phyloP scores from a whole-genome alignment of 2,797 vertebrate genomes.

The Gouania willdenowi region DNA sequence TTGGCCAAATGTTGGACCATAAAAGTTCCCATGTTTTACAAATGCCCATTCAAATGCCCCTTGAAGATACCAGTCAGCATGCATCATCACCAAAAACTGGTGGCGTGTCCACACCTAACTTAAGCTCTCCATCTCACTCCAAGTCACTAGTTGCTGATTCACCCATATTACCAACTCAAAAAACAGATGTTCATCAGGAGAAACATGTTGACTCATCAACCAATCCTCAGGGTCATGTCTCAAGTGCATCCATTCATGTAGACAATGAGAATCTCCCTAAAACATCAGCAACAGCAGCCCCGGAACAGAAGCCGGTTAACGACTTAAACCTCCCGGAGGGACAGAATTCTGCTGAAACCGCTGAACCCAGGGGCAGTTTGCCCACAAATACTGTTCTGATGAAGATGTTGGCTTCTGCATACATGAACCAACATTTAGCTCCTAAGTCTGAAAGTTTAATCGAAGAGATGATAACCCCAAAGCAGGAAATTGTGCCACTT shows the following conservation, averaged over 20 bases:
- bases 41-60: conserved; percentile 27
- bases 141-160: conserved; percentile 25
- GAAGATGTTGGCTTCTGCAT: conserved; percentile 73
- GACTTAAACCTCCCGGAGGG: conserved; percentile 17
- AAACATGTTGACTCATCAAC: conserved; percentile 24
- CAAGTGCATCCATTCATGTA: conserved; percentile 8
- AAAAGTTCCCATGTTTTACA: conserved; percentile 54
- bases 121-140: conserved; percentile 40
- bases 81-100: conserved; percentile 9
- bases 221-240: conserved; percentile 29
- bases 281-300: conserved; percentile 7
- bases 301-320: conserved; percentile 15
- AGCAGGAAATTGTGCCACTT: conserved; percentile 15
- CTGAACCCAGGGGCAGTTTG: conserved; percentile 10
- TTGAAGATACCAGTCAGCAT: conserved; percentile 16
- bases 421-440: conserved; percentile 56
- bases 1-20: conserved; percentile 63
- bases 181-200: conserved; percentile 24
- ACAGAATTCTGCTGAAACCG: conserved; percentile 9
- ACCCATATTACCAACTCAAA: conserved; percentile 10
- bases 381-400: conserved; percentile 58
- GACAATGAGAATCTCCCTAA: conserved; percentile 22
- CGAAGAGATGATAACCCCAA: conserved; percentile 30
- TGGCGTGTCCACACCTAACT: conserved; percentile 19
- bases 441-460: conserved; percentile 13